phyloP scores from a whole-genome alignment of 2,888 invertebrate species.

The Aphidoletes aphidimyza region DNA sequence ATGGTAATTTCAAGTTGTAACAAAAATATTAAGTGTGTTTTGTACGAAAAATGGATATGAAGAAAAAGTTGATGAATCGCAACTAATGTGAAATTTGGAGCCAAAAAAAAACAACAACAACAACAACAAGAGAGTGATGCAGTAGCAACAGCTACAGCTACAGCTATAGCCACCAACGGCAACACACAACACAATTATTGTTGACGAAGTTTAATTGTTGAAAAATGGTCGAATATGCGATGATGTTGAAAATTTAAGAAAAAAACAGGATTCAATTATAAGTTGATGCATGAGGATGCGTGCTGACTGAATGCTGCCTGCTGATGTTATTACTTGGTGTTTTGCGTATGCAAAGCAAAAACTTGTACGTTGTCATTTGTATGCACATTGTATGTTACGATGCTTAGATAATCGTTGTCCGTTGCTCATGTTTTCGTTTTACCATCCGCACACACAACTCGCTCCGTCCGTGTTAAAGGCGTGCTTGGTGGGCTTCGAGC shows the following conservation, averaged over 20 bases:
- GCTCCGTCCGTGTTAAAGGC: too few species aligned
- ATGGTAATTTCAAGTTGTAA: too few species aligned
- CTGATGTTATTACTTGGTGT: not conserved
- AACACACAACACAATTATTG: conserved; percentile 27
- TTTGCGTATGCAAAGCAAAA: not conserved
- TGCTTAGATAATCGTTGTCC: conserved; percentile 39
- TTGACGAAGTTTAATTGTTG: conserved; percentile 47
- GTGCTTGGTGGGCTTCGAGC: not conserved
- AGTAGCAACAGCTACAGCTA: too few species aligned
- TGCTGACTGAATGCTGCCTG: not conserved
- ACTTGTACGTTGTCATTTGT: not conserved
- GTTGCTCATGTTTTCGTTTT: not conserved
- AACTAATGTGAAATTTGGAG: too few species aligned
- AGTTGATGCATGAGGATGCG: not conserved
- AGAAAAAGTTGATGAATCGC: too few species aligned
- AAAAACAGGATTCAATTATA: conserved; percentile 50
- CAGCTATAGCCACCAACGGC: too few species aligned
- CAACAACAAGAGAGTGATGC: too few species aligned
- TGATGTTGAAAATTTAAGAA: conserved; percentile 28
- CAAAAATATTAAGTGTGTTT: too few species aligned
- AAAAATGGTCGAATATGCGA: conserved; percentile 46
- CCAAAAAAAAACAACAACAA: not conserved
- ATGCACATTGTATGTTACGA: not conserved
- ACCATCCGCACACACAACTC: too few species aligned
- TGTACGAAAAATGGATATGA: too few species aligned